Conservation (phyloP, 1,140 invertebrate species). For the Akabosia matsudoensis region DNA sequence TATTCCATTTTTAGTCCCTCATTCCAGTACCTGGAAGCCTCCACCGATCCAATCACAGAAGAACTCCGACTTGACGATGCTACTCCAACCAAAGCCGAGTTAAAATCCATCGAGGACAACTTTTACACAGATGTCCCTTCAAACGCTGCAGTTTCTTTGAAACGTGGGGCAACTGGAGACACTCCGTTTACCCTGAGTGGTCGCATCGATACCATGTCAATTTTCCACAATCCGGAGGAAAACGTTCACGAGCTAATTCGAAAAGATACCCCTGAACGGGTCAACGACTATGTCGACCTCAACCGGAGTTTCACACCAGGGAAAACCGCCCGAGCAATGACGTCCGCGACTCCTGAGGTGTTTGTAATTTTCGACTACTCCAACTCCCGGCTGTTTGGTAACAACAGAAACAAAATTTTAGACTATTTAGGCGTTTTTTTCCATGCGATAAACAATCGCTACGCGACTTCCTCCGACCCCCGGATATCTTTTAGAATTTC, state of each 20-base stretch:
- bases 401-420: conserved; percentile 29
- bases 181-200: neutral
- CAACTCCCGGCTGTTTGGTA: conserved; percentile 30
- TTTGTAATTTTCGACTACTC: conserved; percentile 44
- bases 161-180: neutral
- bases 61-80: conserved; percentile 16
- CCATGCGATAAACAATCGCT: conserved; percentile 44
- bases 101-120: conserved; percentile 15
- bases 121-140: conserved; percentile 23
- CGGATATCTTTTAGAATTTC: conserved; percentile 36
- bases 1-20: neutral
- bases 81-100: conserved; percentile 11
- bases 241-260: neutral
- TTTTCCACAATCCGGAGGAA: neutral
- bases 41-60: neutral
- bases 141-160: conserved; percentile 22
- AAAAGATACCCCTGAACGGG: neutral
- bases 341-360: conserved; percentile 36
- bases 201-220: neutral
- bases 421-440: conserved; percentile 44
- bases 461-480: conserved; percentile 39
- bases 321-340: neutral
- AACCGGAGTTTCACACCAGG: neutral
- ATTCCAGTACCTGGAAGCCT: neutral
- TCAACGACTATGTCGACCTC: conserved; percentile 13